Base-by-base conservation (phyloP, 2,888 invertebrate genomes). In the Ophion ellenae region DNA sequence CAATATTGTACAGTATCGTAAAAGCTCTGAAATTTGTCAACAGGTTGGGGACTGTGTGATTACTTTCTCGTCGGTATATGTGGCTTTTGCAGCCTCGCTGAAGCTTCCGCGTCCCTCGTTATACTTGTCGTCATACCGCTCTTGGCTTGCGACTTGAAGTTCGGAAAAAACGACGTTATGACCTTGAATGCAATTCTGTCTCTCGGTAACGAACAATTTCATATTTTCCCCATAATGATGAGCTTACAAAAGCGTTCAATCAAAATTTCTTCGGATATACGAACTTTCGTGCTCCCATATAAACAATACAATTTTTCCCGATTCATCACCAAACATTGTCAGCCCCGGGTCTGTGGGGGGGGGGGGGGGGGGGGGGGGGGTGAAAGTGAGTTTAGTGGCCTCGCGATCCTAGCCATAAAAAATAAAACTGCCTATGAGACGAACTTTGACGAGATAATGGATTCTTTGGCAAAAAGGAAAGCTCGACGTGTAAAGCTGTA, bases 41-140 rank as follows among this genome's bases (percentile, higher is more conserved):
- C 80, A 92, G 91, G 91, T 86, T 92, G 91, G 91, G 92, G 91
- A 24, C 71, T 88, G 2, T 92, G 88, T 78, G 88, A 92, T 76
- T 90, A 88, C 76, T 90, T 90, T 64, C 74, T 91, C 47, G 78
- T 92, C 24, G 87, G 87, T 57, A 69, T 92, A 1, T 92, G 90
- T 53, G 89, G 91, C 6, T 75, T 92, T 71, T 89, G 91, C 75
- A 88, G 89, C 3, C 74, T 92, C 20, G 90, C 90, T 17, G 92
- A 92, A 86, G 91, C 90, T 14, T 83, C 78, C 32, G 90, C 91
- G n/a, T 86, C 89, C 32, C 75, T 90, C 5, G 88, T 87, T 45
- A 86, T 89, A 63, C 67, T 89, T 24, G 81, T 92, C 32, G 83
- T 89, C 28, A 86, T 87, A 53, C 89, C 92, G n/a, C 53, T 92